These are phyloP conservation scores for Sphaerophoria rueppellii DNA, from an alignment of 2,888 invertebrate genomes.

Conservation along the genomic window DNA sequence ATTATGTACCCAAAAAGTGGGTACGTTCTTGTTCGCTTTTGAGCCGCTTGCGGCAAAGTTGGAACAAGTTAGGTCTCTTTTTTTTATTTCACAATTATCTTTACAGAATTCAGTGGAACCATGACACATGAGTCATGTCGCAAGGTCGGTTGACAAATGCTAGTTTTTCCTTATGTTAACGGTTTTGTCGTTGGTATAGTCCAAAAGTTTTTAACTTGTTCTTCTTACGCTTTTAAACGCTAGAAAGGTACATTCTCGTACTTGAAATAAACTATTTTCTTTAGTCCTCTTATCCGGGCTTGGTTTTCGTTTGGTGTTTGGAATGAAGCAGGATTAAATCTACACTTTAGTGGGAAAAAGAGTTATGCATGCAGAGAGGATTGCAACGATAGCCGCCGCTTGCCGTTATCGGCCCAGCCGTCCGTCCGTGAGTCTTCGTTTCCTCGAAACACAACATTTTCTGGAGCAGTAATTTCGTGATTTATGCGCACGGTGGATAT, in stretches of 20 bases:
- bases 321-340: conserved; percentile 38
- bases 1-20: background rate
- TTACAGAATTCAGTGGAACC: background rate
- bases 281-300: background rate
- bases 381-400: background rate
- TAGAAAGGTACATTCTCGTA: conserved; percentile 1
- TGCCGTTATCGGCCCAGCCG: background rate
- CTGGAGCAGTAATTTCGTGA: conserved; percentile 13
- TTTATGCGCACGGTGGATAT: conserved; percentile 36
- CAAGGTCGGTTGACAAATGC: conserved; percentile 27
- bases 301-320: too few relatives aligned
- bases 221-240: conserved; percentile 7
- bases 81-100: background rate
- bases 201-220: conserved; percentile 26
- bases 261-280: background rate
- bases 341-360: conserved; percentile 5
- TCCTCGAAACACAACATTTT: background rate
- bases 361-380: conserved; percentile 18
- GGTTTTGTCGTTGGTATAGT: background rate
- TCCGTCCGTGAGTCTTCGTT: background rate
- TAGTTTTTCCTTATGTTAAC: conserved; percentile 6
- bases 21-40: background rate
- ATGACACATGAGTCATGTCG: conserved; percentile 11
- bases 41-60: background rate
- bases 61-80: too few relatives aligned